These are phyloP conservation scores for Spinibarbus caldwelli DNA, from an alignment of 2,797 vertebrate genomes.

Conservation along the genomic window DNA sequence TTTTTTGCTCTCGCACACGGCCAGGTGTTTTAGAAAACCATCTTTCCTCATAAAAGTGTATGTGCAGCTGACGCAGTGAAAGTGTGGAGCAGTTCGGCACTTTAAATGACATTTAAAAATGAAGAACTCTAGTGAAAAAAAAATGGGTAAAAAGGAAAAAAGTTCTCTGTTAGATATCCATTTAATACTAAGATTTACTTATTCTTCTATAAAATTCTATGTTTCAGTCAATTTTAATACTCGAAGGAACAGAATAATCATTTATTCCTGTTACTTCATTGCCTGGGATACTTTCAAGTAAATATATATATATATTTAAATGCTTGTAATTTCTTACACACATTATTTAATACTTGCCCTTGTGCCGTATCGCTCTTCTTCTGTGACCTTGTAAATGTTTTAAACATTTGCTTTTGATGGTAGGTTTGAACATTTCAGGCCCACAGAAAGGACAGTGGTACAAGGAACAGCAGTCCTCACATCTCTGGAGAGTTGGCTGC, in stretches of 20 bases:
- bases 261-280: neutral
- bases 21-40: slow-evolving; percentile 42
- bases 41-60: slow-evolving; percentile 45
- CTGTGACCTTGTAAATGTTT: slow-evolving; percentile 44
- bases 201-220: neutral
- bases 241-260: neutral
- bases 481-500: slow-evolving; percentile 25
- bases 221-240: neutral
- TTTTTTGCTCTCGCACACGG: slow-evolving; percentile 26
- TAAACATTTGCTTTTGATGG: slow-evolving; percentile 46
- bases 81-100: slow-evolving; percentile 41
- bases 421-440: slow-evolving; percentile 46
- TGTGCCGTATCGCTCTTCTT: slow-evolving; percentile 38
- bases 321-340: too few species aligned
- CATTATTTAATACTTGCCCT: slow-evolving; percentile 18
- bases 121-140: slow-evolving; percentile 19
- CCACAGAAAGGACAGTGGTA: slow-evolving; percentile 47
- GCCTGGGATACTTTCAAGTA: neutral
- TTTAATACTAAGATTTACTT: neutral
- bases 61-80: slow-evolving; percentile 38
- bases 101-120: slow-evolving; percentile 45
- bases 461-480: slow-evolving; percentile 36
- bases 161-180: neutral
- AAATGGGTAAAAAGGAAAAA: neutral
- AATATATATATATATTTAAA: neutral